Evolutionary conservation across 1,140 invertebrate genomes (phyloP), one percentile per base, ranked within the genome.

Genomic region (Papilio aristodemus): DNA sequence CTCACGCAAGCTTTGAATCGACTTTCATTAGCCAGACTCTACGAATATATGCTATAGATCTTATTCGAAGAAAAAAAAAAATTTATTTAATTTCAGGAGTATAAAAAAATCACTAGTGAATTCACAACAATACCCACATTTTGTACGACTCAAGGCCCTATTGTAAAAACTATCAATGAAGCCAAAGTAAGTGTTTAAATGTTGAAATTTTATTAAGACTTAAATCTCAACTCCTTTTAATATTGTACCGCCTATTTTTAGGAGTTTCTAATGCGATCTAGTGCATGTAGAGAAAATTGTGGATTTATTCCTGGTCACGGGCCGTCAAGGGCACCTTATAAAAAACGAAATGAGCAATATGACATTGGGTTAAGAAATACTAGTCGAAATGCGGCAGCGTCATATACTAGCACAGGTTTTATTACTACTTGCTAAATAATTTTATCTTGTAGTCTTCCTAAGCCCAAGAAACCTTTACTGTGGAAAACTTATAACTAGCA

Each of bases 131-230:
- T 81, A 17, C 76, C 83, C 8, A 78, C 80, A 41, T 85, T 83
- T 72, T 70, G 78, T 14, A 73, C 80, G 14, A 78, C 74, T 19
- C 77, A 80, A 57, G 76, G 75, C 4, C 84, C 85, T 14, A 66
- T 84, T 6, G 79, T 85, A 17, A 84, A 83, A 79, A 86, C 73
- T 27, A 75, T 87, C n/a, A 74, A 79, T 59, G 87, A 89, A 73
- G 85, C 84, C 11, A 81, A 74, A 71, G 87, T 87, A 75, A 72
- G 60, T 69, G 66, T 60, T 69, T 59, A 62, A 38, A 62, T 62
- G n/a, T n/a, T n/a, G n/a, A 71, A 22, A 54, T 17, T 14, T 50
- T 41, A 60, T 37, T 67, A 39, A 25, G 60, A 6, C 17, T 36
- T 17, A 58, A 58, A 71, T 58, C n/a, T 17, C 14, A 39, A 39